Base-by-base conservation (phyloP, 2,888 invertebrate genomes). In the Macroteleia sp. region DNA sequence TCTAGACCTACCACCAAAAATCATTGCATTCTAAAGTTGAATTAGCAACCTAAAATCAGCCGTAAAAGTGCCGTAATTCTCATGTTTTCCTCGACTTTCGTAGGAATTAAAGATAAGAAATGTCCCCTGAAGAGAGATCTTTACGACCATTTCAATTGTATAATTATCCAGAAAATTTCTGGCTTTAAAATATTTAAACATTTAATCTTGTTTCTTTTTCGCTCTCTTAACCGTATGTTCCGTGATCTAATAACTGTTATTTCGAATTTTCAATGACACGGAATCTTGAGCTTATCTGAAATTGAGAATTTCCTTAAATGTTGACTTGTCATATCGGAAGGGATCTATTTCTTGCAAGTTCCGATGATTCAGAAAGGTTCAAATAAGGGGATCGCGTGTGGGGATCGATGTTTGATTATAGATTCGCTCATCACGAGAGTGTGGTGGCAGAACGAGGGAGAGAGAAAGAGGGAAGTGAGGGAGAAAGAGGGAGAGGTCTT, bases 321-420 rank as follows among this genome's bases (percentile, higher is more conserved):
- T 32, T 54, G 19, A 39, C 46, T 44, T 20, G 54, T 66, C 54
- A 56, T 56, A 67, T 67, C 56, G 25, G 20, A 3, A 10, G 46
- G 42, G 41, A 69, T 69, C 48, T 57, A 14, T 16, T 17, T n/a
- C 20, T 42, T n/a, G n/a, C 39, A 42, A 59, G 48, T 34, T 59
- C 34, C 17, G 69, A 41, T 34, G 52, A 50, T 69, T 69, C 42
- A 19, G 34, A 52, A 52, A 48, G 69, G 32, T 52, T 59, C 42
- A 50, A 48, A 57, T 48, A 39, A 42, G 48, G 9, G 17, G n/a
- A n/a, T n/a, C n/a, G 50, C 44, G 61, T 52, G 59, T 36, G 56
- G 42, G 70, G 62, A 77, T 70, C 54, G 73, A 69, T 74, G 71
- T 66, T 66, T 56, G 59, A 77, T 77, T 71, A 66, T 50, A 52